A percentile compares a stretch with the other conserved stretches of the same genome.
Evolutionary conservation across 2,888 invertebrate species (phyloP).

Genomic region (Chymomyza fuscimana): DNA sequence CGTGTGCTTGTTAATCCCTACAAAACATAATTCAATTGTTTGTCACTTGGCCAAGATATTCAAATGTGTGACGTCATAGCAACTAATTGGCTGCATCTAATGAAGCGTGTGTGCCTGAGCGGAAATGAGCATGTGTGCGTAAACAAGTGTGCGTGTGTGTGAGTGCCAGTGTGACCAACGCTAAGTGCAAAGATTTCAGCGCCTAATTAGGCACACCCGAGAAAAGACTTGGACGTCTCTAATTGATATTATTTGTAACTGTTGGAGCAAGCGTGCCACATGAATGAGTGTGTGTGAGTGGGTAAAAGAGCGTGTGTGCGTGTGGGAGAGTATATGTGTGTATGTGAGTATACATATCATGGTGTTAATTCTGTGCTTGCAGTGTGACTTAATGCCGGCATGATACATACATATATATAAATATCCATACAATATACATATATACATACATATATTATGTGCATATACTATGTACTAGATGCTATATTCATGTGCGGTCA

Average conservation of each 20-base stretch:
- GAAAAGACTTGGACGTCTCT: neutral
- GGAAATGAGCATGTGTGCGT: no score
- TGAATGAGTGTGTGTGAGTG: neutral
- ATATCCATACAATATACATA: neutral
- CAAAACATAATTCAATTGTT: neutral
- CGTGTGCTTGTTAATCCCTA: neutral
- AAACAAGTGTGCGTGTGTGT: neutral
- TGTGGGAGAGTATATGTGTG: no score
- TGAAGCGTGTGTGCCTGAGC: no score
- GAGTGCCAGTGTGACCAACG: neutral
- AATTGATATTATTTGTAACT: slow-evolving; percentile 5
- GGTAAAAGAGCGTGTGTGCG: no score
- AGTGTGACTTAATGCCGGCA: neutral
- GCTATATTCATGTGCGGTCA: slow-evolving; percentile 49
- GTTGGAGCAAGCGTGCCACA: neutral
- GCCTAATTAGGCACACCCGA: neutral
- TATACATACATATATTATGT: neutral
- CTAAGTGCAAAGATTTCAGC: neutral
- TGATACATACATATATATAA: neutral
- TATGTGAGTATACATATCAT: neutral
- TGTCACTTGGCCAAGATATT: neutral
- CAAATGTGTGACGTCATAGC: neutral
- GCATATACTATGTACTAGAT: neutral
- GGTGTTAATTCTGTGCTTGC: neutral
- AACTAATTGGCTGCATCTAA: neutral